These are phyloP conservation scores for Palloptera scutellata DNA, from an alignment of 2,888 invertebrate species.

Conservation along the genomic window DNA sequence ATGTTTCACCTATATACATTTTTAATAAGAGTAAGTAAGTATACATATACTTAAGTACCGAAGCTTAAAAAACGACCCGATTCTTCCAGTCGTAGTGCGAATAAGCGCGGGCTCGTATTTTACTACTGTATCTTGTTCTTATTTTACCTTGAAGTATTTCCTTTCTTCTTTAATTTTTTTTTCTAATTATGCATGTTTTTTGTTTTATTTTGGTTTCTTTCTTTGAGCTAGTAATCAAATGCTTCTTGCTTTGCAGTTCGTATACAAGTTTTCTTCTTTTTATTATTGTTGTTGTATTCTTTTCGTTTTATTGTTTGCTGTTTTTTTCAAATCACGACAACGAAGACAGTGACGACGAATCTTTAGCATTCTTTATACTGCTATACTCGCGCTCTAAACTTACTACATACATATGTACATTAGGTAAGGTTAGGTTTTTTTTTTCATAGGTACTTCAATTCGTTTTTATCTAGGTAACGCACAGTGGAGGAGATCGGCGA, in stretches of 20 bases:
- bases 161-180: no score
- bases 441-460: conserved; percentile 9
- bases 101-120: background rate
- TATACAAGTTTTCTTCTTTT: background rate
- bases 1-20: conserved; percentile 38
- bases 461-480: no score
- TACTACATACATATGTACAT: no score
- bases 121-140: background rate
- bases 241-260: no score
- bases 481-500: no score
- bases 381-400: conserved; percentile 12
- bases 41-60: background rate
- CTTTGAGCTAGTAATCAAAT: no score
- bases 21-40: background rate
- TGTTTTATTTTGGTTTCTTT: conserved; percentile 1
- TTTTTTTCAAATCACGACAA: no score
- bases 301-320: conserved; percentile 14
- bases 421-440: conserved; percentile 56
- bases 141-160: background rate
- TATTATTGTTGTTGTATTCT: conserved; percentile 18
- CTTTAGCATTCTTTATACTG: conserved; percentile 7
- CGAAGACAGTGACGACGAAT: background rate
- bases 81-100: background rate
- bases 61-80: no score
- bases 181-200: background rate